A percentile compares a stretch with the other conserved stretches of the same genome.
Conservation (phyloP, 2,113 vertebrate genomes). For the Triplophysa tibetana region DNA sequence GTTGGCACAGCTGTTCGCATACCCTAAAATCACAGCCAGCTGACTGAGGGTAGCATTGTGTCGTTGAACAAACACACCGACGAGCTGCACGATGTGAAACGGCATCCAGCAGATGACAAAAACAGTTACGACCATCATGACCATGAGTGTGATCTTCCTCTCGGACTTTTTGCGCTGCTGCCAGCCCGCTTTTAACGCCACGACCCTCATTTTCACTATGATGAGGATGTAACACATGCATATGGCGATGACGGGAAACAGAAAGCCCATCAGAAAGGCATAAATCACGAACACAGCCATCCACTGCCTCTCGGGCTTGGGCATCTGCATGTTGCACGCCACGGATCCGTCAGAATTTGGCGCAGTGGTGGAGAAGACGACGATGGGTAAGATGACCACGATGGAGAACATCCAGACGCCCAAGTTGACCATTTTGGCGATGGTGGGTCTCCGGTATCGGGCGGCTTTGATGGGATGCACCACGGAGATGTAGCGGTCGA, state of each 20-base stretch:
- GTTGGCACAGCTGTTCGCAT: slow-evolving; percentile 91
- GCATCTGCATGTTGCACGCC: slow-evolving; percentile 91
- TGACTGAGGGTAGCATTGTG: slow-evolving; percentile 88
- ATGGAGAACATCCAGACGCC: slow-evolving; percentile 86
- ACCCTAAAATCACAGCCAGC: slow-evolving; percentile 85
- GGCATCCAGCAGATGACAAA: slow-evolving; percentile 94
- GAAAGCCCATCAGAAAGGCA: slow-evolving; percentile 88
- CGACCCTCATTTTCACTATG: slow-evolving; percentile 87
- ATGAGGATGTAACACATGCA: slow-evolving; percentile 90
- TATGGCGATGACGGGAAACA: slow-evolving; percentile 87
- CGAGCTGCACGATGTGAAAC: slow-evolving; percentile 87
- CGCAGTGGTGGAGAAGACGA: slow-evolving; percentile 84
- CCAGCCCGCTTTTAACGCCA: slow-evolving; percentile 89
- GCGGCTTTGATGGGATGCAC: slow-evolving; percentile 90
- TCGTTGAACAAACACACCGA: slow-evolving; percentile 84
- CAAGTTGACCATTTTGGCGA: slow-evolving; percentile 87
- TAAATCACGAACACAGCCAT: slow-evolving; percentile 87
- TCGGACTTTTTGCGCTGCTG: slow-evolving; percentile 88
- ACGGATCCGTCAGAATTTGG: slow-evolving; percentile 85
- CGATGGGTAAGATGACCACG: slow-evolving; percentile 86
- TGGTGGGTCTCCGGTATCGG: slow-evolving; percentile 84
- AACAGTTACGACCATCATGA: slow-evolving; percentile 90
- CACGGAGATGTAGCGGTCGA: slow-evolving; percentile 88
- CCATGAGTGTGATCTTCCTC: slow-evolving; percentile 89
- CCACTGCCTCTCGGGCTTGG: slow-evolving; percentile 83